Conservation (phyloP, 2,888 invertebrate species). For the Nomada ruficornis region DNA sequence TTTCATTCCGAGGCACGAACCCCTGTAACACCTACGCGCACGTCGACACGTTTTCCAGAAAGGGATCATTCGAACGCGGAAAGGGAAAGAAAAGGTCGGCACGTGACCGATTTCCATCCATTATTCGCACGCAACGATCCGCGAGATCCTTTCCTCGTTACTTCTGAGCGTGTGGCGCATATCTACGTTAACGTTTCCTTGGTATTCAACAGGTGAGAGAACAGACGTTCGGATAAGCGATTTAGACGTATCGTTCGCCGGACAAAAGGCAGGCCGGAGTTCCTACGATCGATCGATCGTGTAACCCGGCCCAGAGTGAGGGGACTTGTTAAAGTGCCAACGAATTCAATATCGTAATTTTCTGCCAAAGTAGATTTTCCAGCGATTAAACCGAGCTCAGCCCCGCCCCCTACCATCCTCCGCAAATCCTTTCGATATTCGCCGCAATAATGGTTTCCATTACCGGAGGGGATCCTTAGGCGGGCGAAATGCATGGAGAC, state of each 20-base stretch:
- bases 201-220: constrained; percentile 67
- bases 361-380: constrained; percentile 62
- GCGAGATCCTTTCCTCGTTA: constrained; percentile 50
- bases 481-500: constrained; percentile 14
- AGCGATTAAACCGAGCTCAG: constrained; percentile 48
- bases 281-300: constrained; percentile 47
- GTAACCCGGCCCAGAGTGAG: not conserved
- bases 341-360: constrained; percentile 65
- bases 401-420: not conserved
- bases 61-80: not conserved
- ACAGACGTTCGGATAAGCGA: constrained; percentile 63
- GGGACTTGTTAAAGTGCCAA: constrained; percentile 62
- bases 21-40: not conserved
- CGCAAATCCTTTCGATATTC: constrained; percentile 49
- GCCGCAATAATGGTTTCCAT: constrained; percentile 46
- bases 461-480: constrained; percentile 24
- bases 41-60: not conserved
- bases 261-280: constrained; percentile 52
- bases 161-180: constrained; percentile 24
- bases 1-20: not conserved
- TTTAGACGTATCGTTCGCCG: constrained; percentile 62
- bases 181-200: constrained; percentile 61
- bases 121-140: constrained; percentile 58
- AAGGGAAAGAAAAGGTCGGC: not conserved
- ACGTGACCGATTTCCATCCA: constrained; percentile 56